Evolutionary conservation across 2,888 invertebrate species (phyloP).

Genomic region (Lasioglossum zephyrum): DNA sequence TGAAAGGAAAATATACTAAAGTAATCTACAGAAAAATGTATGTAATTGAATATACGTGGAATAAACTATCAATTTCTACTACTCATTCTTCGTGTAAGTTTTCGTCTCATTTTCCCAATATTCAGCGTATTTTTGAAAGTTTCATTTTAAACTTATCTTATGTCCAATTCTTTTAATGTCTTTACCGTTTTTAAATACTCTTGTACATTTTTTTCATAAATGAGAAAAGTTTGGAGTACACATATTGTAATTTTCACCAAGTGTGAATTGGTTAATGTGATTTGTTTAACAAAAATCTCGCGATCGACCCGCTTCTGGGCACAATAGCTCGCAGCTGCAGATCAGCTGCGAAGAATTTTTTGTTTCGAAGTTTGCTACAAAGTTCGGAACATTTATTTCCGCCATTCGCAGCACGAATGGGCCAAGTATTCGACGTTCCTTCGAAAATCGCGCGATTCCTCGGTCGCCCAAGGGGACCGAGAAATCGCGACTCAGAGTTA

Average conservation of each 20-base stretch:
- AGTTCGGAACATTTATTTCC: not conserved
- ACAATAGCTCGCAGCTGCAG: not conserved
- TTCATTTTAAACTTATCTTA: too few relatives aligned
- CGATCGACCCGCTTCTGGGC: not conserved
- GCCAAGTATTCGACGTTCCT: not conserved
- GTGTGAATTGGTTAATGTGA: accelerated
- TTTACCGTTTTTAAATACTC: not conserved
- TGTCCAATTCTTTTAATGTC: not conserved
- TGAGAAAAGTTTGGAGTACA: too few relatives aligned
- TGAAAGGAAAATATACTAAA: too few relatives aligned
- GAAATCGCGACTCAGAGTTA: constrained; percentile 12
- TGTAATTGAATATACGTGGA: too few relatives aligned
- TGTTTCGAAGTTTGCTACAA: not conserved
- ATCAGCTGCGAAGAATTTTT: not conserved
- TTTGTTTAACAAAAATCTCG: not conserved
- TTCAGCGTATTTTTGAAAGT: too few relatives aligned
- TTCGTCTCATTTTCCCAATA: too few relatives aligned
- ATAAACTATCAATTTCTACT: too few relatives aligned
- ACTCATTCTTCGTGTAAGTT: too few relatives aligned
- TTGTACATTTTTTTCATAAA: not conserved
- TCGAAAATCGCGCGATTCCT: constrained; percentile 2
- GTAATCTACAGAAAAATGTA: too few relatives aligned
- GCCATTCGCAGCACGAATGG: not conserved
- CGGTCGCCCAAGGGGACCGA: not conserved
- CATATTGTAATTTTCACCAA: not conserved